Base-by-base conservation (phyloP, 64 coral and sea anemone species). In the Astreopora myriophthalma region DNA sequence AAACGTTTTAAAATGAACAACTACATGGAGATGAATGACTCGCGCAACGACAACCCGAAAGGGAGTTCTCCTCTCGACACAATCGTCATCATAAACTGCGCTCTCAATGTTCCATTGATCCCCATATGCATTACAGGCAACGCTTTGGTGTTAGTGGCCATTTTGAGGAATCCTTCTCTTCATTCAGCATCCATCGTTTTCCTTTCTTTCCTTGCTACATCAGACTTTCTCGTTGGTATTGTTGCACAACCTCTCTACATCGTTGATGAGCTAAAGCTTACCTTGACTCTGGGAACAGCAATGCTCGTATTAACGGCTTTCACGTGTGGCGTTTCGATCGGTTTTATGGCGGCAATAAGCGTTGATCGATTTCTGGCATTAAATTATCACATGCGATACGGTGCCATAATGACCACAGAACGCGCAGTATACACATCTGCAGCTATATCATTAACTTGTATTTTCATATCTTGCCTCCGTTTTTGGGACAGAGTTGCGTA, bases 181-280 rank as follows among this genome's bases (percentile, higher is more conserved):
- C 65, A 48, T 31, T 71, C 36, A 42, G 65, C 84, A 0, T 86
- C 84, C 1, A 71, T 39, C 35, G 48, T 48, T 12, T 49, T 86
- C 46, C 65, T 86, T 9, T 70, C 39, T 13, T 86, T 62, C 24
- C 66, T 86, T 6, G 26, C 64, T 25, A 37, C 65, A 3, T 86
- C 84, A 48, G 84, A 86, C 20, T 37, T 86, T 28, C 69, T 86
- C 0, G 84, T 86, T 71, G 84, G 84, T 7, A 29, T 71, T 37
- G 14, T 86, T 28, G 84, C 69, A 17, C 84, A 86, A 48, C 35
- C 69, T 31, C 19, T 70, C 28, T 86, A 86, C 84, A 86, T 86
- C 20, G 34, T 65, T 8, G 23, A 39, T 71, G 38, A 70, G 27
- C 24, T 86, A 12, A 73, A 35, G 0, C 3, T 13, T 16, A 22